These are phyloP conservation scores for Apomyelois bistriatella DNA, from an alignment of 2,888 invertebrate genomes.

Conservation along the genomic window DNA sequence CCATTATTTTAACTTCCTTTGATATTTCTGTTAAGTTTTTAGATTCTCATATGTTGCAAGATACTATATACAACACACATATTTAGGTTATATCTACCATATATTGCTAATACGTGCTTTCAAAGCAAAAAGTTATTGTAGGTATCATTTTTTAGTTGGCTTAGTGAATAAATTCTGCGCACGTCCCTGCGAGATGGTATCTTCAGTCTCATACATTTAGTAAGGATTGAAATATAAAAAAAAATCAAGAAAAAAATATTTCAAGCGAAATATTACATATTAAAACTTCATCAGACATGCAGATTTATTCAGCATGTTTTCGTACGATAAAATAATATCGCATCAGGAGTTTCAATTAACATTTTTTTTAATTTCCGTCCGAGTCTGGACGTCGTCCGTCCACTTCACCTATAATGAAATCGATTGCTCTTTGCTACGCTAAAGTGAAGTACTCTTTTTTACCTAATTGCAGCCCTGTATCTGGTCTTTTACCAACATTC, in stretches of 20 bases:
- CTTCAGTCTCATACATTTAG: too few relatives aligned
- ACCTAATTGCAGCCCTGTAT: conserved; percentile 52
- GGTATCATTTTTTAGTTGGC: too few relatives aligned
- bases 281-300: conserved; percentile 13
- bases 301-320: conserved; percentile 14
- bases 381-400: not conserved
- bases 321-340: conserved; percentile 11
- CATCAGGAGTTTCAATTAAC: conserved; percentile 4
- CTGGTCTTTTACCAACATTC: not conserved
- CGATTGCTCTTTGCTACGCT: conserved; percentile 46
- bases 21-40: too few relatives aligned
- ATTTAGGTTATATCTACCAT: too few relatives aligned
- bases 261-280: not conserved
- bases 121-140: too few relatives aligned
- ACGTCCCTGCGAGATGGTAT: too few relatives aligned
- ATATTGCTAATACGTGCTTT: too few relatives aligned
- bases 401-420: conserved; percentile 31
- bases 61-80: too few relatives aligned
- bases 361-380: conserved; percentile 1
- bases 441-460: conserved; percentile 41
- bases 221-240: not conserved
- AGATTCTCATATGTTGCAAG: too few relatives aligned
- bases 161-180: too few relatives aligned
- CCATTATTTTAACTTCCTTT: too few relatives aligned
- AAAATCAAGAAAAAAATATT: not conserved